A percentile compares a stretch with the other conserved stretches of the same genome.
phyloP scores from a whole-genome alignment of 2,113 vertebrate genomes.

The Triplophysa siluroides region DNA sequence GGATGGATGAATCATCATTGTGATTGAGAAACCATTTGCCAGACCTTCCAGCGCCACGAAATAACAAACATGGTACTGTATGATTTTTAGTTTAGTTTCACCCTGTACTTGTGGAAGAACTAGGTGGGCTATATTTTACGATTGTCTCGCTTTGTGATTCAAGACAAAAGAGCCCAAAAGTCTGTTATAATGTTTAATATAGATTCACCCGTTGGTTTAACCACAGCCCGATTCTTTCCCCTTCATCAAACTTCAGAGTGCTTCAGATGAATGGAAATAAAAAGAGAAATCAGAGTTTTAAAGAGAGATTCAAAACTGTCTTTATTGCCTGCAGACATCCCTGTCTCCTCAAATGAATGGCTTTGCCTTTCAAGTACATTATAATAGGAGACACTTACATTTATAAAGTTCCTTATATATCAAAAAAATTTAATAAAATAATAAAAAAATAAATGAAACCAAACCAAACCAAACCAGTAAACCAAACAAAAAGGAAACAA shows the following conservation, averaged over 20 bases:
- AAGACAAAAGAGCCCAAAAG: conserved; percentile 9
- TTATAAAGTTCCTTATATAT: no score
- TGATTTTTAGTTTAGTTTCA: conserved; percentile 21
- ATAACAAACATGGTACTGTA: background rate
- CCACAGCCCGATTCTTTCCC: background rate
- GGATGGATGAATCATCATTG: conserved; percentile 64
- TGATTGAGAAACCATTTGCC: conserved; percentile 66
- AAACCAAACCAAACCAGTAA: no score
- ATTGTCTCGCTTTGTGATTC: conserved; percentile 40
- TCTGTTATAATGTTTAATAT: conserved; percentile 18
- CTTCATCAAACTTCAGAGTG: background rate
- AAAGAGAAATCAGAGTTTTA: background rate
- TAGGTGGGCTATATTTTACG: conserved; percentile 51
- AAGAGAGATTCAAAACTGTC: conserved; percentile 5
- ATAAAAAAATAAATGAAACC: no score
- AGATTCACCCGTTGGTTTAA: background rate
- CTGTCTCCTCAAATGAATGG: background rate
- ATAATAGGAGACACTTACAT: background rate
- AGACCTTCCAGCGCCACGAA: conserved; percentile 27
- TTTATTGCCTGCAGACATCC: conserved; percentile 20
- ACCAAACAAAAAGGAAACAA: no score
- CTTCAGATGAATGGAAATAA: conserved; percentile 21
- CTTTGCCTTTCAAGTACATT: background rate
- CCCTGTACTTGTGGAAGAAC: conserved; percentile 41
- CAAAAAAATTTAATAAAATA: no score